A percentile compares a stretch with the other conserved stretches of the same genome.
Evolutionary conservation across 1,140 invertebrate genomes (phyloP).

Genomic region (Stegodyphus dumicola): DNA sequence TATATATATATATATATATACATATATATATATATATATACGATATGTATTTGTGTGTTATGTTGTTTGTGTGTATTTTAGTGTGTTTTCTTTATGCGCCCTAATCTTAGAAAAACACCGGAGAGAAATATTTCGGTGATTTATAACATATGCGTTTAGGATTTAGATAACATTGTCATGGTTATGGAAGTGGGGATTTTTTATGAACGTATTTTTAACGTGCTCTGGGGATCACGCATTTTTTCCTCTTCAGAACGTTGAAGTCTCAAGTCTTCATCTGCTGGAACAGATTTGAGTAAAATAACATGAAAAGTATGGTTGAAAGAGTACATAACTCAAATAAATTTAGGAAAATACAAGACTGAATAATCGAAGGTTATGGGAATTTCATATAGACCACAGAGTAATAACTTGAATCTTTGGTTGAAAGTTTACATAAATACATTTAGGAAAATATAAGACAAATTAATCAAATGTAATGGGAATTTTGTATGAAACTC

Average conservation of each 20-base stretch:
- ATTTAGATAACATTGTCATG: slow-evolving; percentile 57
- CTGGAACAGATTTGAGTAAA: too few species aligned
- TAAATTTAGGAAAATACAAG: slow-evolving; percentile 6
- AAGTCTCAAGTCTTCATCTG: slow-evolving; percentile 1
- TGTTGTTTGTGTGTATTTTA: slow-evolving; percentile 8
- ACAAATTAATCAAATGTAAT: too few species aligned
- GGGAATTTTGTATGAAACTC: too few species aligned
- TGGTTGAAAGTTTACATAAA: too few species aligned
- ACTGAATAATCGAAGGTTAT: not conserved
- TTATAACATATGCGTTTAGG: slow-evolving; percentile 60
- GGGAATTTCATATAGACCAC: too few species aligned
- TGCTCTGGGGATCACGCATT: not conserved
- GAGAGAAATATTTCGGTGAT: slow-evolving; percentile 50
- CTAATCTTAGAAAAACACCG: slow-evolving; percentile 53
- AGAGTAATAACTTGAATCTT: too few species aligned
- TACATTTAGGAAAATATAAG: too few species aligned
- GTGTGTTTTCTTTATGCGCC: slow-evolving; percentile 40
- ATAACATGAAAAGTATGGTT: not conserved
- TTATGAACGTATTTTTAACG: slow-evolving; percentile 26
- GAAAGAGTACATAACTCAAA: slow-evolving; percentile 13
- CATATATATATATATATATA: slow-evolving; percentile 17
- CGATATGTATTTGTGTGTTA: slow-evolving; percentile 16
- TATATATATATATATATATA: slow-evolving; percentile 25
- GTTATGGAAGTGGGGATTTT: slow-evolving; percentile 42
- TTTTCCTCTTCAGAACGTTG: slow-evolving; percentile 7